Conservation (phyloP, 2,113 vertebrate genomes). For the Cryptomyrus ogoouensis region DNA sequence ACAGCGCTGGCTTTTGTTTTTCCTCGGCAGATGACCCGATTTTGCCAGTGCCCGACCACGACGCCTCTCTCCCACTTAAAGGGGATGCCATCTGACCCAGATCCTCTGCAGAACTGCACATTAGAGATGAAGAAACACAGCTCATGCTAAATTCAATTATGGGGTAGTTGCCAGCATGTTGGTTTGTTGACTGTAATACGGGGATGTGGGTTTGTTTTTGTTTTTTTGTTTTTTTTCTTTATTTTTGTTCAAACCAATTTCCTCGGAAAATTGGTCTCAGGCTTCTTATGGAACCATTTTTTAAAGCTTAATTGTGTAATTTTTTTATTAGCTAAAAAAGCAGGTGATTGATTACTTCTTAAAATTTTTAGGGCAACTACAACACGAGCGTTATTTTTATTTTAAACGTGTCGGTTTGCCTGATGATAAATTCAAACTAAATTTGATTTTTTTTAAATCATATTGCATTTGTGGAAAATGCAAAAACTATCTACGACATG, state of each 20-base stretch:
- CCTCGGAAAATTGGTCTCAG: background rate
- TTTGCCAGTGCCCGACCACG: background rate
- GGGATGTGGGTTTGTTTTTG: background rate
- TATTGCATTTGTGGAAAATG: background rate
- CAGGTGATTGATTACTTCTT: background rate
- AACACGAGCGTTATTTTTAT: background rate
- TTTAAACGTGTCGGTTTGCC: background rate
- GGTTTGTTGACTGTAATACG: background rate
- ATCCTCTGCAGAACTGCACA: constrained; percentile 29
- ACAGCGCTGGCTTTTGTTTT: constrained; percentile 20
- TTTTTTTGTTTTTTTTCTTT: background rate
- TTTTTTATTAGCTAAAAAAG: background rate
- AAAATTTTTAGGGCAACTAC: background rate
- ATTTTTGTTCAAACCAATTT: background rate
- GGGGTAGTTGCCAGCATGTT: constrained; percentile 24
- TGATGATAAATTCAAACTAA: background rate
- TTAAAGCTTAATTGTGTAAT: background rate
- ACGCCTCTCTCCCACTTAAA: constrained; percentile 2
- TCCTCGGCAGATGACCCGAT: constrained; percentile 1
- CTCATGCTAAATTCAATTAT: constrained; percentile 37
- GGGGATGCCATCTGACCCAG: constrained; percentile 28
- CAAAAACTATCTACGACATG: background rate
- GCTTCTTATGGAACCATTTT: background rate
- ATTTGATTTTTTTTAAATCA: background rate
- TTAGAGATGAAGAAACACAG: constrained; percentile 37